Evolutionary conservation across 2,113 vertebrate species (phyloP), one percentile per base, ranked within the genome.

Genomic region (Erinaceus europaeus): DNA sequence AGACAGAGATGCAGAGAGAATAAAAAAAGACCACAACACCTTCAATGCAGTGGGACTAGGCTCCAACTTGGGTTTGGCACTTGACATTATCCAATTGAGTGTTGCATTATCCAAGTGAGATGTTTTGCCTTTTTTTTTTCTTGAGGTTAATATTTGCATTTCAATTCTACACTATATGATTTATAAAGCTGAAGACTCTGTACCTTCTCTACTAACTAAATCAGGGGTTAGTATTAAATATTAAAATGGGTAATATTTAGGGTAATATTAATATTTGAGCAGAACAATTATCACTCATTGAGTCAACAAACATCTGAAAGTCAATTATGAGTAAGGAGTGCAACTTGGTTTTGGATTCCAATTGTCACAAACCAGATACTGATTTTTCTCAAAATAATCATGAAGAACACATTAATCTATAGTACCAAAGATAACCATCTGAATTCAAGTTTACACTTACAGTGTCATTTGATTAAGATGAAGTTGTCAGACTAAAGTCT

Each of bases 291-390:
- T 23, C 32, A 77, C 55, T 79, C 13, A 48, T 48, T 62, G 1
- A 50, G 9, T 89, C 25, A 25, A 88, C 53, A 81, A 42, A 52
- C 69, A 40, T 69, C 42, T 81, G 32, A 76, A 15, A 34, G 40
- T 12, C 21, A 67, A 38, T 46, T 46, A 48, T 48, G 32, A 80
- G 23, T 38, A 80, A 85, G 34, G 44, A 80, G 68, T 61, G 20
- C 55, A 44, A 62, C 74, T 55, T 82, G 71, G 32, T 79, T 88
- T 90, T 74, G 52, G 34, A 84, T 75, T 84, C 53, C 50, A 87
- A 46, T 25, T 23, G 36, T 84, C 36, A 53, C 42, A 68, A 40
- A 65, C 50, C 44, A 87, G 73, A 14, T 11, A 57, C 27, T 4
- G 80, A n/a, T 80, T 84, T 84, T 61, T 84, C 62, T 80, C 74